These are phyloP conservation scores for Sialia sialis DNA, from an alignment of 2,113 vertebrate genomes.

Conservation along the genomic window DNA sequence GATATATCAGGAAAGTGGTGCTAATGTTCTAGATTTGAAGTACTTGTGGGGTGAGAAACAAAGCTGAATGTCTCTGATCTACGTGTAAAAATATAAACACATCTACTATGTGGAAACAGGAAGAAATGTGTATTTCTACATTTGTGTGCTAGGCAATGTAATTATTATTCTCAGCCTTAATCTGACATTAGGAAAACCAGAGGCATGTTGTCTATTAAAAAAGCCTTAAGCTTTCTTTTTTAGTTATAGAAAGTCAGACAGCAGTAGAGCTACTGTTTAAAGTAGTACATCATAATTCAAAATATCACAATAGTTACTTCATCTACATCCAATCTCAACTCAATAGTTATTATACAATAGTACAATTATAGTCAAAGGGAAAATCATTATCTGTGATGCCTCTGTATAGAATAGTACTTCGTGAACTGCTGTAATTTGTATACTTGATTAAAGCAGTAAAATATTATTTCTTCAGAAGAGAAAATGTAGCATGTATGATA, in stretches of 20 bases:
- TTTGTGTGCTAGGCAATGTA: background rate
- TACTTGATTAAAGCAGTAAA: background rate
- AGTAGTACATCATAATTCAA: background rate
- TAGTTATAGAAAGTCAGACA: background rate
- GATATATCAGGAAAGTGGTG: background rate
- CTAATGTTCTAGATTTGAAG: background rate
- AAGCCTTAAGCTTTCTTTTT: background rate
- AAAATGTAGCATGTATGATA: fast-evolving
- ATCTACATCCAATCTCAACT: background rate
- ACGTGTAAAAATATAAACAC: background rate
- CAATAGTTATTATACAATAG: fast-evolving
- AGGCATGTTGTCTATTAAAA: background rate
- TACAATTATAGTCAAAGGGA: background rate
- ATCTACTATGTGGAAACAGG: background rate
- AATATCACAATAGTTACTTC: background rate
- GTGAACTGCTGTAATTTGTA: background rate
- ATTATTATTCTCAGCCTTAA: background rate
- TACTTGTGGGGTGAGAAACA: background rate
- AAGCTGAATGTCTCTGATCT: background rate
- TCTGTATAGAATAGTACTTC: background rate
- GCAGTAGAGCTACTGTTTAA: background rate
- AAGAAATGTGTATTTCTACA: background rate
- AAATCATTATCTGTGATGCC: background rate
- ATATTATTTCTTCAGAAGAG: background rate
- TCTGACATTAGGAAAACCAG: background rate